Evolutionary conservation across 2,888 invertebrate species (phyloP), one percentile per base, ranked within the genome.

Genomic region (Ypsolopha scabrella): DNA sequence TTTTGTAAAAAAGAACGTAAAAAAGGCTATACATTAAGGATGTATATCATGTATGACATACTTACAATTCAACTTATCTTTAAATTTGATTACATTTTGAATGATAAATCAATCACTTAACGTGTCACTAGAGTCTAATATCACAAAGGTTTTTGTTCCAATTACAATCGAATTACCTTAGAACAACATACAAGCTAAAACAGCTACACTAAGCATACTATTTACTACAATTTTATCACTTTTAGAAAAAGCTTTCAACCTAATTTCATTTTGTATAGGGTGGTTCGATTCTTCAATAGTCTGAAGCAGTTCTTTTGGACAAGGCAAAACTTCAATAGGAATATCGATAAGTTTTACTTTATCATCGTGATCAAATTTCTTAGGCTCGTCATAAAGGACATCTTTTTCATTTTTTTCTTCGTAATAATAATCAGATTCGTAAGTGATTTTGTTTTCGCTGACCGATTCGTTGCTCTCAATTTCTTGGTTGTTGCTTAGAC

Each of bases 181-280:
- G 24, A 24, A 37, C 35, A 36, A 47, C 37, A 37, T 13, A 1
- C 7, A 43, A 6, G 13, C 10, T 47, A 37, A 35, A 24, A 24
- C 24, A 24, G 24, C 24, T 24, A 24, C 24, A 24, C 24, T 24
- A 24, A 24, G 24, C 24, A 24, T 4, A 46, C 34, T 7, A 8
- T 34, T 10, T 7, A 13, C 14, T 48, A 38, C 37, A 14, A 48
- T 37, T 24, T 38, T 37, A 37, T 48, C 24, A 33, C 13, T 35
- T 53, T 66, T 69, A 6, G 85, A 83, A 53, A 69, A 80, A 24
- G 82, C 79, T 67, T 86, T 85, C 55, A 86, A 64, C 61, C 80
- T 74, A 53, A 86, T 86, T 62, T 86, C 85, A 57, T 86, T 86
- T 57, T 83, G 85, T 41, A 85, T 74, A 1, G 85, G 85, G 54